These are phyloP conservation scores for Diarsia mendica DNA, from an alignment of 2,888 invertebrate genomes.

Conservation along the genomic window DNA sequence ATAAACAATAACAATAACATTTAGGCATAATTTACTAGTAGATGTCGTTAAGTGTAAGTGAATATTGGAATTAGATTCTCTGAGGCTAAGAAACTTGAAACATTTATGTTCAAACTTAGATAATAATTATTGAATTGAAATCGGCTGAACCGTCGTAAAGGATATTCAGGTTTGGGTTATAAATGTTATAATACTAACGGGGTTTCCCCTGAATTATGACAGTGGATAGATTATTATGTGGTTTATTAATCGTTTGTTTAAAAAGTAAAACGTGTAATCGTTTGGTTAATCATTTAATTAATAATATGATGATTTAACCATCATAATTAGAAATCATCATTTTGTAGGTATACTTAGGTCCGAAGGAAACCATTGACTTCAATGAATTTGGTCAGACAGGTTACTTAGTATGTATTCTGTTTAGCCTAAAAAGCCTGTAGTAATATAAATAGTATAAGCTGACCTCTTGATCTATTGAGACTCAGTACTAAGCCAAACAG, in stretches of 20 bases:
- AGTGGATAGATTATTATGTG: background rate
- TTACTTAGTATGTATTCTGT: background rate
- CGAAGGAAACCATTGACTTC: too few species aligned
- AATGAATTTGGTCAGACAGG: background rate
- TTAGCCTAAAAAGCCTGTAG: background rate
- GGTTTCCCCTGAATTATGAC: background rate
- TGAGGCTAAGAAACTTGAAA: background rate
- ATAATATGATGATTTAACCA: background rate
- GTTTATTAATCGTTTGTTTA: background rate
- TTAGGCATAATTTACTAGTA: background rate
- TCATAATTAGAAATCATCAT: background rate
- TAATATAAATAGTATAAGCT: background rate
- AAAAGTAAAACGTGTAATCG: background rate
- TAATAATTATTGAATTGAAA: conserved; percentile 26
- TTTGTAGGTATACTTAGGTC: background rate
- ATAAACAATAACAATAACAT: too few species aligned
- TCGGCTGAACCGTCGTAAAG: background rate
- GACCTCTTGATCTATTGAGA: too few species aligned
- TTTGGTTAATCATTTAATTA: too few species aligned
- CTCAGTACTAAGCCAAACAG: background rate
- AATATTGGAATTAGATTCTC: background rate
- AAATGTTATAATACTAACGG: background rate
- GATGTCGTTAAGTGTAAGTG: background rate
- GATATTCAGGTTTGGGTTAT: background rate
- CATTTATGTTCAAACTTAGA: conserved; percentile 39